A percentile compares a stretch with the other conserved stretches of the same genome.
These are phyloP conservation scores for Urocolius indicus DNA, from an alignment of 2,113 vertebrate species.

Conservation along the genomic window DNA sequence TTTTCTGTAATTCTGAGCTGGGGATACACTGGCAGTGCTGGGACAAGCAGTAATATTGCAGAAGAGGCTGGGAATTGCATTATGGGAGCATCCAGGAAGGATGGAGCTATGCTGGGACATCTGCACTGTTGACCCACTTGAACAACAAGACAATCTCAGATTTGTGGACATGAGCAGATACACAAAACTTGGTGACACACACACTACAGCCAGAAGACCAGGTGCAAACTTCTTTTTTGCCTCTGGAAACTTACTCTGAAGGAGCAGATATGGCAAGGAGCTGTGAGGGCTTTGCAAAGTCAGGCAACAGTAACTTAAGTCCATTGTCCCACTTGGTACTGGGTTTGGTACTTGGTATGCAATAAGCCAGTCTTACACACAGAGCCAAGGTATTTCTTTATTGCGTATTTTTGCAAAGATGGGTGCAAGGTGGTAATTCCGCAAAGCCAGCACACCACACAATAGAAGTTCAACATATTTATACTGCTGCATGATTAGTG, in stretches of 20 bases:
- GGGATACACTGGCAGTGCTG: too few species aligned
- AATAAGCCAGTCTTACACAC: too few species aligned
- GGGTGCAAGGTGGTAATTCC: too few species aligned
- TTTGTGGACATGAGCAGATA: neutral
- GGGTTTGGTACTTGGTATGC: too few species aligned
- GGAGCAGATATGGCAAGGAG: neutral
- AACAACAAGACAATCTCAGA: neutral
- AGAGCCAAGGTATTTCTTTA: too few species aligned
- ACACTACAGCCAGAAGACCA: too few species aligned
- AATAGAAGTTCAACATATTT: too few species aligned
- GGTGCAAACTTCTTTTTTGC: neutral
- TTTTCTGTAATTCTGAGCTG: neutral
- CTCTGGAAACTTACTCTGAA: neutral
- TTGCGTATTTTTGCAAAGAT: too few species aligned
- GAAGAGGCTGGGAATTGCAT: neutral
- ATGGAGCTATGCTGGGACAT: neutral
- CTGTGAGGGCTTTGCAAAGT: fast-evolving
- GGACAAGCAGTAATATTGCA: neutral
- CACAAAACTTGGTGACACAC: neutral
- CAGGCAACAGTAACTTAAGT: neutral
- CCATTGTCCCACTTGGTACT: too few species aligned
- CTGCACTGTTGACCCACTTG: neutral
- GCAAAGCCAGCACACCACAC: too few species aligned
- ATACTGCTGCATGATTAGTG: too few species aligned
- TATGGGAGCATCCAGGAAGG: neutral